phyloP scores from a whole-genome alignment of 1,140 invertebrate species.

The Anthonomus grandis region DNA sequence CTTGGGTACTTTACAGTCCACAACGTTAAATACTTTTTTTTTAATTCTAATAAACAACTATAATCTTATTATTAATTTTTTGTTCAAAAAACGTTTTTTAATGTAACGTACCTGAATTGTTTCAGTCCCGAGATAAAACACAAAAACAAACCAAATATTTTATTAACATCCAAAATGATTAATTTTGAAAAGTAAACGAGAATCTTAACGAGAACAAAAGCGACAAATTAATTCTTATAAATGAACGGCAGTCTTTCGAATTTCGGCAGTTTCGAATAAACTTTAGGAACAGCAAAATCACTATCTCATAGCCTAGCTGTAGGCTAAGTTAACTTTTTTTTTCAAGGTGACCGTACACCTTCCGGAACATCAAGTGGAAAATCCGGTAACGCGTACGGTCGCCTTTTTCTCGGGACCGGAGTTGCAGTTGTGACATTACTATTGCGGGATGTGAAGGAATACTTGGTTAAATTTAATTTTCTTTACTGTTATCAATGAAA shows the following conservation, averaged over 20 bases:
- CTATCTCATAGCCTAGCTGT: constrained; percentile 40
- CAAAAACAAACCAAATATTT: constrained; percentile 31
- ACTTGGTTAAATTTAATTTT: no score
- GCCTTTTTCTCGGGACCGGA: constrained; percentile 37
- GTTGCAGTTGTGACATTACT: constrained; percentile 33
- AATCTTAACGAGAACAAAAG: constrained; percentile 32
- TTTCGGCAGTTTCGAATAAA: constrained; percentile 48
- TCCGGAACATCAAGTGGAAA: no score
- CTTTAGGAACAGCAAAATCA: constrained; percentile 51
- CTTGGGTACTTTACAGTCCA: constrained; percentile 42
- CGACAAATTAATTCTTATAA: constrained; percentile 39
- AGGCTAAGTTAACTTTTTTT: constrained; percentile 40
- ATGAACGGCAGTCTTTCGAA: constrained; percentile 49
- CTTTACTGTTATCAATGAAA: constrained; percentile 13
- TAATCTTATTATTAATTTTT: constrained; percentile 38
- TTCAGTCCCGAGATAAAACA: constrained; percentile 38
- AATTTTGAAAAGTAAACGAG: constrained; percentile 49
- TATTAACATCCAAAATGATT: constrained; percentile 42
- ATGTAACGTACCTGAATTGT: constrained; percentile 42
- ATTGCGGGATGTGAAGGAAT: constrained; percentile 45
- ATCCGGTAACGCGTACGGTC: no score
- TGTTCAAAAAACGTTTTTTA: constrained; percentile 33
- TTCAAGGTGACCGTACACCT: no score
- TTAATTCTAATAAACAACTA: constrained; percentile 37
- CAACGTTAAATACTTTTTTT: constrained; percentile 41